These are phyloP conservation scores for Drosophila nigrodunni DNA, from an alignment of 1,140 invertebrate species.

Conservation along the genomic window DNA sequence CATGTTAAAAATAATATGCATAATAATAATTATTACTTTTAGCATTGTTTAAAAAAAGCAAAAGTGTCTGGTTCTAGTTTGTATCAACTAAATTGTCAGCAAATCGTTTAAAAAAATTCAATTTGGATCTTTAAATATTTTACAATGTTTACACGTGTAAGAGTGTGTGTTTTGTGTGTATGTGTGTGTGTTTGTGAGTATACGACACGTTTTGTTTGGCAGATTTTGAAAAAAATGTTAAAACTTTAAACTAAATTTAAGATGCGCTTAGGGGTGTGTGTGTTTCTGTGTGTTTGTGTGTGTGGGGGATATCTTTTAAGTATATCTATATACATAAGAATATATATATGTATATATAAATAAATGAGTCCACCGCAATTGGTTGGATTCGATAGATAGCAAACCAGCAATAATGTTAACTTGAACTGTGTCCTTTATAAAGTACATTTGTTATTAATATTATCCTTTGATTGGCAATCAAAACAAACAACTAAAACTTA, in stretches of 20 bases:
- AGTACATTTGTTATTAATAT: constrained; percentile 62
- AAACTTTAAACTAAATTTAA: constrained; percentile 32
- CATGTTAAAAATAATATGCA: constrained; percentile 32
- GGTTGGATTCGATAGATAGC: constrained; percentile 52
- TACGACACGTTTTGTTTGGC: constrained; percentile 49
- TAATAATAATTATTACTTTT: constrained; percentile 30
- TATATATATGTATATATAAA: constrained; percentile 46
- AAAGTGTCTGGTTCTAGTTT: constrained; percentile 14
- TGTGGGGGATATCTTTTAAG: constrained; percentile 22
- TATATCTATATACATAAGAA: constrained; percentile 24
- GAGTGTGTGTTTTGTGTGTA: constrained; percentile 25
- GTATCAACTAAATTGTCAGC: constrained; percentile 69
- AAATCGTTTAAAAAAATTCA: constrained; percentile 14
- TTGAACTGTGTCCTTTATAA: constrained; percentile 80
- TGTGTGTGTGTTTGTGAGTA: constrained; percentile 25
- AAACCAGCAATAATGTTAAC: constrained; percentile 80
- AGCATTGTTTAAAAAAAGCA: constrained; percentile 28
- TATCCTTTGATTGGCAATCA: constrained; percentile 35
- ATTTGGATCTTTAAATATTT: constrained; percentile 64
- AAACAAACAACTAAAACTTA: constrained; percentile 26
- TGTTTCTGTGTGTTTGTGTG: constrained; percentile 18
- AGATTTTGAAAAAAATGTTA: constrained; percentile 44
- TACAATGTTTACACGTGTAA: constrained; percentile 63
- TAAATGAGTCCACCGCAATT: constrained; percentile 22
- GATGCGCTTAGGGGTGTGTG: constrained; percentile 16